phyloP scores from a whole-genome alignment of 2,888 invertebrate genomes.

The Euplexia lucipara region DNA sequence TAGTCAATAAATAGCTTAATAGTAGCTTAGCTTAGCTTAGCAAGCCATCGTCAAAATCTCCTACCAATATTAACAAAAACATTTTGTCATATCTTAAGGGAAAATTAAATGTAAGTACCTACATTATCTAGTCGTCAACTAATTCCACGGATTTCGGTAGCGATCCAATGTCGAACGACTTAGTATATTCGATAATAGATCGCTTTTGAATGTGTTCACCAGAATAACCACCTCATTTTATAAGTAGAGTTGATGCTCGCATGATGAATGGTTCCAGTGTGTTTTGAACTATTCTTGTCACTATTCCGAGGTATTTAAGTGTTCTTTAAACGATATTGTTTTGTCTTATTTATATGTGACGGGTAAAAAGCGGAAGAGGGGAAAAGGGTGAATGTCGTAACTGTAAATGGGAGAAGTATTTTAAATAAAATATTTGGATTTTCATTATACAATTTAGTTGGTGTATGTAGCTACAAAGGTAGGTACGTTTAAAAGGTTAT shows the following conservation, averaged over 20 bases:
- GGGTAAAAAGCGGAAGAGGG: constrained; percentile 34
- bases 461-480: too few relatives aligned
- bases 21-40: too few relatives aligned
- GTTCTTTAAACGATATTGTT: constrained; percentile 62
- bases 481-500: too few relatives aligned
- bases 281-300: constrained; percentile 70
- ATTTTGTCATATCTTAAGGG: too few relatives aligned
- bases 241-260: constrained; percentile 60
- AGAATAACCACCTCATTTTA: constrained; percentile 72
- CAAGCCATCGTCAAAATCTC: too few relatives aligned
- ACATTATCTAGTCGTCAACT: too few relatives aligned
- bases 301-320: constrained; percentile 56
- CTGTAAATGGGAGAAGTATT: not conserved
- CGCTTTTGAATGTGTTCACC: constrained; percentile 21
- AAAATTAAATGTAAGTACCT: too few relatives aligned
- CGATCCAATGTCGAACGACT: too few relatives aligned
- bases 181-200: constrained; percentile 1
- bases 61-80: not conserved
- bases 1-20: constrained; percentile 23
- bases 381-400: constrained; percentile 10
- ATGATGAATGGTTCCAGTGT: constrained; percentile 78
- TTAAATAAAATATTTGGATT: not conserved
- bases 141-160: too few relatives aligned
- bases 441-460: not conserved
- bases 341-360: constrained; percentile 49